These are phyloP conservation scores for Bicyclus anynana DNA, from an alignment of 1,140 invertebrate genomes.

Conservation along the genomic window DNA sequence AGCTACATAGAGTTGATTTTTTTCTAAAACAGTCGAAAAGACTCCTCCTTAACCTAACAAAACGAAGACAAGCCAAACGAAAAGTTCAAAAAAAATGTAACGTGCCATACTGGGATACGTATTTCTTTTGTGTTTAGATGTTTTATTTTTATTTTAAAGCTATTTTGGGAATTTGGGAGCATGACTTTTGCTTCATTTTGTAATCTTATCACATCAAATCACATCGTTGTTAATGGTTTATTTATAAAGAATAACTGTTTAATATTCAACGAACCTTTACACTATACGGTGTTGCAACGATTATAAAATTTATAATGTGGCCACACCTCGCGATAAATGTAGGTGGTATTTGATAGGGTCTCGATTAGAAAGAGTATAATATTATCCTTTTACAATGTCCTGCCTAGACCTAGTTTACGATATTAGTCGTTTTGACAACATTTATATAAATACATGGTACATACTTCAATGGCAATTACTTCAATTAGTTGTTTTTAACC, in stretches of 20 bases:
- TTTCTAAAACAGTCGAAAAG: no score
- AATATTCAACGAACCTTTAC: constrained; percentile 1
- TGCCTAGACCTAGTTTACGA: no score
- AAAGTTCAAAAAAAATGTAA: background rate
- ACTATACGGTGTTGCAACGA: background rate
- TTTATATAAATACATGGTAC: no score
- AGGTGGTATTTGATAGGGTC: background rate
- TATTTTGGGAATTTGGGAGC: background rate
- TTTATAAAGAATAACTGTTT: background rate
- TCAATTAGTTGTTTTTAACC: no score
- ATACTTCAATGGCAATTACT: no score
- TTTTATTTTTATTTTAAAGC: background rate
- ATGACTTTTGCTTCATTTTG: background rate
- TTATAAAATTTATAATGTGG: constrained; percentile 6
- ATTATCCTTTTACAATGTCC: background rate
- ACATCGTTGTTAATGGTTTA: background rate
- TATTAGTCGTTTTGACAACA: no score
- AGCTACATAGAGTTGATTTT: background rate
- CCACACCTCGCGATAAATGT: constrained; percentile 1
- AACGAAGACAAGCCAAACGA: background rate
- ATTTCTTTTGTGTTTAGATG: background rate
- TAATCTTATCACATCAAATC: background rate
- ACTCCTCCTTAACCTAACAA: background rate
- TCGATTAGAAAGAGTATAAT: background rate
- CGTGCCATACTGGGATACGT: background rate